Evolutionary conservation across 1,140 invertebrate genomes (phyloP).

Genomic region (Dendrolimus punctatus): DNA sequence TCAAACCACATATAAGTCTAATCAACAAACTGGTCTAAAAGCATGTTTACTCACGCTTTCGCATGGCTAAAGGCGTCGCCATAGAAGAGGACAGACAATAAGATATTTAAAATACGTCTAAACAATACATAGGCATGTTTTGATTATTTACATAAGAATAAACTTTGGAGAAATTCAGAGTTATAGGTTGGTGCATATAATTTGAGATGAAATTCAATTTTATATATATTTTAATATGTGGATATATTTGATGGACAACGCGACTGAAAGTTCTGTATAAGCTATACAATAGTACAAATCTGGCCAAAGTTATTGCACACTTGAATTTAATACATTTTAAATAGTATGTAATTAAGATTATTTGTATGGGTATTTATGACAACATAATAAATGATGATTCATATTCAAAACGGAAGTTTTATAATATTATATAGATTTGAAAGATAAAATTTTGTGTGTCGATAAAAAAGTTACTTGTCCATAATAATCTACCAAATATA

Average conservation of each 20-base stretch:
- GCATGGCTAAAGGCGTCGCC: slow-evolving; percentile 64
- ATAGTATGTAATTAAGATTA: too few species aligned
- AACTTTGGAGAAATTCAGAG: too few species aligned
- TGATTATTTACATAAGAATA: neutral
- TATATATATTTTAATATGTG: neutral
- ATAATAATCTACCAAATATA: neutral
- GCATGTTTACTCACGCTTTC: slow-evolving; percentile 68
- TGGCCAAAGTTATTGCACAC: too few species aligned
- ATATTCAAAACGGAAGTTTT: too few species aligned
- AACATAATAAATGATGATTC: too few species aligned
- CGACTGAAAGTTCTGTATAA: too few species aligned
- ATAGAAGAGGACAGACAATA: slow-evolving; percentile 60
- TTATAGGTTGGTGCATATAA: too few species aligned
- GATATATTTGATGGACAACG: neutral
- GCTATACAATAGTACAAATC: too few species aligned
- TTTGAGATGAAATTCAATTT: neutral
- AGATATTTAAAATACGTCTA: slow-evolving; percentile 43
- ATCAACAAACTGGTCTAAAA: slow-evolving; percentile 35
- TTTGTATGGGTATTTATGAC: too few species aligned
- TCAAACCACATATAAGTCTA: neutral
- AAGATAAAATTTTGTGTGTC: too few species aligned
- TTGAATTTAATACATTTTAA: too few species aligned
- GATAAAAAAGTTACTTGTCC: neutral
- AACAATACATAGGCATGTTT: neutral
- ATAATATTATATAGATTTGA: too few species aligned